Base-by-base conservation (phyloP, 2,797 vertebrate genomes). In the Lateolabrax maculatus region DNA sequence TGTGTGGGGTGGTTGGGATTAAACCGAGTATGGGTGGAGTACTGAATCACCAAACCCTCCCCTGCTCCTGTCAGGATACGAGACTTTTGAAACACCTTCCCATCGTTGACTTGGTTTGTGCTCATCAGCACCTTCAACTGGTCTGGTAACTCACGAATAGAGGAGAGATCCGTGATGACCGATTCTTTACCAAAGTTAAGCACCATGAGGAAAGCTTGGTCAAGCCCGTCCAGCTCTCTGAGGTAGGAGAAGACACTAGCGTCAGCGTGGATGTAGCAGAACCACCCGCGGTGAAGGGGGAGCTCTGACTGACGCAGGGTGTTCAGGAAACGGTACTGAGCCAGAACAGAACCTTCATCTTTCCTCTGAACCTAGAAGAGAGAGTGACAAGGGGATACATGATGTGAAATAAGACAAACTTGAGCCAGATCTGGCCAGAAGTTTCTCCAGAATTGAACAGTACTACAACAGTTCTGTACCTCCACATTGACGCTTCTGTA, bases 21-120 rank as follows among this genome's bases (percentile, higher is more conserved):
- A 76, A 97, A 94, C 18, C 88, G 94, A 18, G 87, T 83, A 72
- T 43, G 9, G 51, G 93, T 94, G 70, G 92, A 95, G 84, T 96
- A 98, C 88, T 96, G 93, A 0, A 99, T 90, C 80, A 99, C 77
- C 60, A 99, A 78, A 23, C 98, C 98, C 86, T 98, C 98, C 18
- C 97, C 98, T 1, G 48, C 89, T 52, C 89, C 84, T 3, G 96
- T 97, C 72, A 13, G 43, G 73, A 99, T 87, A 2, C 9, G 29
- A 1, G 89, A 61, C 6, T 95, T 96, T 9, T 73, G 76, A 18
- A 97, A 82, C 19, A 64, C 75, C 75, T 85, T 89, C 13, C 91
- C 95, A n/a, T 89, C 79, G 1, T 48, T 75, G 25, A 19, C 63
- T 1, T 68, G 60, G 34, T 87, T 85, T 18, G 98, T 99, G 89